phyloP scores from a whole-genome alignment of 30 jellyfish, hydroid and myxozoan genomes.

The Hydra vulgaris region DNA sequence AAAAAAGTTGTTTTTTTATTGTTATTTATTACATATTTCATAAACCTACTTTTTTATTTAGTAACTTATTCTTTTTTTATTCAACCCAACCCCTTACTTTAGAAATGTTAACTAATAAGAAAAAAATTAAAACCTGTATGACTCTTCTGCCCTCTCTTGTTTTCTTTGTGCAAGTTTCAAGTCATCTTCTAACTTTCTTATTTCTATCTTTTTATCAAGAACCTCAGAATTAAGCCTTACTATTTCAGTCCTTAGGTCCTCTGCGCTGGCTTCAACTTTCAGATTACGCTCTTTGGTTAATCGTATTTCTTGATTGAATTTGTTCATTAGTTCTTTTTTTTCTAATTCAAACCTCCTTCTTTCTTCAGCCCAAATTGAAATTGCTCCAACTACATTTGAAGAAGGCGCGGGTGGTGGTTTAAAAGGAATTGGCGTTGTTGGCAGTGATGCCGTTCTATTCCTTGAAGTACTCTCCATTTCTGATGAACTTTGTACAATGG shows the following conservation, averaged over 20 bases:
- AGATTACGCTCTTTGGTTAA: background rate
- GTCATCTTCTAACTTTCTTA: slow-evolving; percentile 15
- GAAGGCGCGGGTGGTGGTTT: background rate
- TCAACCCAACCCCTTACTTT: background rate
- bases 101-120: too few relatives aligned
- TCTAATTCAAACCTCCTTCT: background rate
- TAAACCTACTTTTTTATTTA: background rate
- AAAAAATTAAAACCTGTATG: slow-evolving; percentile 20
- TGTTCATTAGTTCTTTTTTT: background rate
- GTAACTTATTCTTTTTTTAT: too few relatives aligned
- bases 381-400: background rate
- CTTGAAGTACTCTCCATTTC: background rate
- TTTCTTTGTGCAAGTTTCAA: slow-evolving; percentile 6
- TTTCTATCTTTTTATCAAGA: slow-evolving; percentile 21
- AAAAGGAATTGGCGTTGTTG: slow-evolving; percentile 6
- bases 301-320: background rate
- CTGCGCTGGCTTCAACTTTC: background rate
- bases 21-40: background rate
- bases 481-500: background rate
- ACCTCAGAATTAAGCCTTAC: slow-evolving; percentile 13
- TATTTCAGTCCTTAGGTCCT: slow-evolving; percentile 8
- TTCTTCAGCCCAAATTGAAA: background rate
- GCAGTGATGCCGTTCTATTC: slow-evolving; percentile 3
- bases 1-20: background rate
- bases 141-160: slow-evolving; percentile 21